Conservation (phyloP, 2,888 invertebrate species). For the Macrophya alboannulata region DNA sequence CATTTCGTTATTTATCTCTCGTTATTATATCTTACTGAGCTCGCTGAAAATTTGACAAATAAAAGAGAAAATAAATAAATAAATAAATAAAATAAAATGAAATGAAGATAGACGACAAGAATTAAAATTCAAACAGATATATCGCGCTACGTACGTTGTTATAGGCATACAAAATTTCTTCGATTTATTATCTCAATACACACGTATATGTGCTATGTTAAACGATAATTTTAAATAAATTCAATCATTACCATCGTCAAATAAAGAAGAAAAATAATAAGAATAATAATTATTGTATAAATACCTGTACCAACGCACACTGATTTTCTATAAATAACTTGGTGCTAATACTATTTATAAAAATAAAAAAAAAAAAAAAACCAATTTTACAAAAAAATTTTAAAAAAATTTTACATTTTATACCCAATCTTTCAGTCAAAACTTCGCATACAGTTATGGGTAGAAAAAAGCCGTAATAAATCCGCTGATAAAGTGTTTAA, state of each 20-base stretch:
- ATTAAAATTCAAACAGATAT: too few relatives aligned
- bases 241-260: too few relatives aligned
- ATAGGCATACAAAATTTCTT: neutral
- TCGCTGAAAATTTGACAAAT: neutral
- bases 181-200: neutral
- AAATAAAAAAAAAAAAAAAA: neutral
- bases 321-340: slow-evolving; percentile 50
- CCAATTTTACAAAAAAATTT: neutral
- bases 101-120: neutral
- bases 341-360: slow-evolving; percentile 40
- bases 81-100: too few relatives aligned
- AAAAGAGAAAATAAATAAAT: too few relatives aligned
- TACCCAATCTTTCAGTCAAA: neutral
- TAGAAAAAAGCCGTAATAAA: neutral
- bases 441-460: neutral
- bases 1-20: neutral
- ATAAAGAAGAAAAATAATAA: neutral
- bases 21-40: neutral
- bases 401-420: neutral
- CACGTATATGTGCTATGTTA: neutral
- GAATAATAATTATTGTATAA: neutral
- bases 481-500: neutral
- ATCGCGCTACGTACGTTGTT: too few relatives aligned
- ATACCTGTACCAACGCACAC: slow-evolving; percentile 30
- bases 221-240: neutral